Percentiles rank a stretch among this genome's conserved stretches.
Conservation (phyloP, 2,113 vertebrate genomes). For the Sturnira hondurensis region DNA sequence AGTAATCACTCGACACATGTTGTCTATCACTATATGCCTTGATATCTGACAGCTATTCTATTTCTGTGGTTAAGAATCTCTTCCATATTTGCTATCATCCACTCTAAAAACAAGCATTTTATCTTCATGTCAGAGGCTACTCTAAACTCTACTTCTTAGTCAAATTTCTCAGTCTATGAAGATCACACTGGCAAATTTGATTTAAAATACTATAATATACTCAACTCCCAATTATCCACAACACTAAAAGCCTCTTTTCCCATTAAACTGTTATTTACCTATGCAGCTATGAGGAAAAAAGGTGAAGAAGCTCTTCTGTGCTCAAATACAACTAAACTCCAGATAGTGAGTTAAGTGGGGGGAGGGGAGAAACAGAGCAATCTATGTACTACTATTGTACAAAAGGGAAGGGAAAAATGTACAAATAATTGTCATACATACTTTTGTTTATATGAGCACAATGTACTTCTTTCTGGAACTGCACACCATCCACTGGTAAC, state of each 20-base stretch:
- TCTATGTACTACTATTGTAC: background rate
- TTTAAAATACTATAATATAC: background rate
- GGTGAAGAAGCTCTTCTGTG: background rate
- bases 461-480: constrained; percentile 1
- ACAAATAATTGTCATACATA: background rate
- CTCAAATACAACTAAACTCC: background rate
- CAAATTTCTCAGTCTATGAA: background rate
- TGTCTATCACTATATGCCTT: background rate
- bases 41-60: background rate
- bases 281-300: background rate
- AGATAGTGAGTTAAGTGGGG: background rate
- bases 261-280: background rate
- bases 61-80: background rate
- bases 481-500: background rate
- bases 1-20: background rate
- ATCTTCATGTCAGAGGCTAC: background rate
- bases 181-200: background rate
- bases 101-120: background rate
- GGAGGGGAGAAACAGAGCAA: background rate
- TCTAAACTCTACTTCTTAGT: background rate
- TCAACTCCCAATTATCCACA: background rate
- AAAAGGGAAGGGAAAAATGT: background rate
- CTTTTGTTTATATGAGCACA: background rate
- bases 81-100: background rate
- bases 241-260: background rate